These are phyloP conservation scores for Ostrea denselamellosa DNA, from an alignment of 1,140 invertebrate species.

Conservation along the genomic window DNA sequence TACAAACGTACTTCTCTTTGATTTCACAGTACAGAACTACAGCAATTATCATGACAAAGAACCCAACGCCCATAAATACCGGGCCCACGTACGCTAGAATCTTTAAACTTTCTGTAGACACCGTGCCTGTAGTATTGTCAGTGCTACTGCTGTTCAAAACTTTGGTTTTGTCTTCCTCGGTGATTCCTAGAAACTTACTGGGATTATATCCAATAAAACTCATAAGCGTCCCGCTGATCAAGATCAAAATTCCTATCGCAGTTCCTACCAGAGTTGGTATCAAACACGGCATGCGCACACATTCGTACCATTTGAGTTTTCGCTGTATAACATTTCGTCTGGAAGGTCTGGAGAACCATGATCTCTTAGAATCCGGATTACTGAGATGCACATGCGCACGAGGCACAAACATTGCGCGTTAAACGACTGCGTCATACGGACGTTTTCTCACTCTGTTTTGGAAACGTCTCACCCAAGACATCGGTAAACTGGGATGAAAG, in stretches of 20 bases:
- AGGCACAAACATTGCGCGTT: slow-evolving; percentile 60
- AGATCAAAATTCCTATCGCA: slow-evolving; percentile 59
- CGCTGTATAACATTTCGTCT: slow-evolving; percentile 47
- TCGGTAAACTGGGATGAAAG: background rate
- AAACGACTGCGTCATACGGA: slow-evolving; percentile 46
- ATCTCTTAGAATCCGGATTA: slow-evolving; percentile 43
- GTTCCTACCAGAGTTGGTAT: slow-evolving; percentile 61
- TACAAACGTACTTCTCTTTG: slow-evolving; percentile 70
- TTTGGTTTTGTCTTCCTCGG: slow-evolving; percentile 43
- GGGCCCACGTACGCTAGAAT: slow-evolving; percentile 69
- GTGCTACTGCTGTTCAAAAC: slow-evolving; percentile 16
- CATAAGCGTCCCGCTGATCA: slow-evolving; percentile 55
- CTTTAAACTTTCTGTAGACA: slow-evolving; percentile 50
- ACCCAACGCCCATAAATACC: slow-evolving; percentile 71
- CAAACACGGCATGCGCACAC: slow-evolving; percentile 66
- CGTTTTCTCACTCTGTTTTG: slow-evolving; percentile 36
- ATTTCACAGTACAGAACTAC: slow-evolving; percentile 75
- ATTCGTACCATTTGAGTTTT: slow-evolving; percentile 61
- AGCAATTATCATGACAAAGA: slow-evolving; percentile 71
- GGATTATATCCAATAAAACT: slow-evolving; percentile 61
- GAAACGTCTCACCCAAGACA: background rate
- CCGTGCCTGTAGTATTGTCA: background rate
- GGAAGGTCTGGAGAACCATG: slow-evolving; percentile 42
- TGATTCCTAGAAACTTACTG: slow-evolving; percentile 52
- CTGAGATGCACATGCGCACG: slow-evolving; percentile 61